Base-by-base conservation (phyloP, 2,797 vertebrate genomes). In the Enteromius thamalakanensis region DNA sequence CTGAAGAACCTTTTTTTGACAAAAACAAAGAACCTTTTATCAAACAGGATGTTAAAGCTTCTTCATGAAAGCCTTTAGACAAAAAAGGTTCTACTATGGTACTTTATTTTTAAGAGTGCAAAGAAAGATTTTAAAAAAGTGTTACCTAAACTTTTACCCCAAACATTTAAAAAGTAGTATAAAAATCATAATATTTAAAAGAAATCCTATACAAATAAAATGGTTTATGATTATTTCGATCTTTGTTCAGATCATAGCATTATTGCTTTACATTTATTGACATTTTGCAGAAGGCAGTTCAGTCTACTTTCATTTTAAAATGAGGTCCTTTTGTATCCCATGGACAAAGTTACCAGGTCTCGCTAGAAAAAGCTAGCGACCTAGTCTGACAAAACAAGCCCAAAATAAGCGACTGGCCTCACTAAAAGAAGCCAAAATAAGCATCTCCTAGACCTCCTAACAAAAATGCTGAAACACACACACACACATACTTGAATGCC, bases 381-480 rank as follows among this genome's bases (percentile, higher is more conserved):
- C 19, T 78, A 78, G 40, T 65, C 76, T 78, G 60, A 78, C 58
- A 78, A 78, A 78, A 79, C 47, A 68, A 68, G 40, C 19, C 64
- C 64, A 79, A 79, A 79, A 79, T 68, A 79, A 68, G 21, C 1
- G 3, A 49, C 47, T 40, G 11, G 64, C 77, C 64, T 37, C 29
- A 51, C 77, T 79, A 68, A 67, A 79, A 53, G 64, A 34, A 78
- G 58, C 60, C 26, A 42, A 78, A 77, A 78, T 47, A 78, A 78
- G 58, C 26, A 0, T 40, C 26, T 78, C 60, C 55, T 78, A 42
- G 60, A 78, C 58, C 60, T 40, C 40, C 60, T 17, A 64, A 40
- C 76, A 78, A 77, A 77, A 77, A 78, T 78, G 40, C 37, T 10
- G 4, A 12, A 77, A 45, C 40, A 12, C 49, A 12, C 49, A 53